Conservation (phyloP, 2,797 vertebrate genomes). For the Apodemus agrarius region DNA sequence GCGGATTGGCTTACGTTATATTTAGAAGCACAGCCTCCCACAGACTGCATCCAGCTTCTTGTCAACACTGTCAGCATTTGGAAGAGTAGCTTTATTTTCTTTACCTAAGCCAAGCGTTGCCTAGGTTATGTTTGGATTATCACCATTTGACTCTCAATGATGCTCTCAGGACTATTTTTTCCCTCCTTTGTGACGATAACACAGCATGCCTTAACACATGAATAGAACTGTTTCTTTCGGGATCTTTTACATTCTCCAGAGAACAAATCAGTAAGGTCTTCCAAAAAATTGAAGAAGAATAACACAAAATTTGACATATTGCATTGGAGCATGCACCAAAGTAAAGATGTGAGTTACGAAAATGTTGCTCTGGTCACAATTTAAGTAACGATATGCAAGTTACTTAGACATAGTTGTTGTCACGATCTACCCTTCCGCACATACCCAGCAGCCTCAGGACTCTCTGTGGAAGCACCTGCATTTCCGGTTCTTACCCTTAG, state of each 20-base stretch:
- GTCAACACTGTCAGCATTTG: slow-evolving; percentile 40
- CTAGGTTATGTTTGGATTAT: background rate
- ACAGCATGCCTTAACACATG: background rate
- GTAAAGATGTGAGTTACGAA: slow-evolving; percentile 7
- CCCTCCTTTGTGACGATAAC: background rate
- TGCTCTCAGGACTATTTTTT: background rate
- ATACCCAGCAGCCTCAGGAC: background rate
- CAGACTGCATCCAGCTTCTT: background rate
- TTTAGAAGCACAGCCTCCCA: slow-evolving; percentile 73
- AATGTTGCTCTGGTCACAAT: background rate
- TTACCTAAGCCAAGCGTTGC: background rate
- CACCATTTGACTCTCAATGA: slow-evolving; percentile 30
- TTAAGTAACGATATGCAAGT: background rate
- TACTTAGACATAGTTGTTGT: slow-evolving; percentile 25
- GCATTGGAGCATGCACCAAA: background rate
- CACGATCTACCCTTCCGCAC: background rate
- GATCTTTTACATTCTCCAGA: slow-evolving; percentile 50
- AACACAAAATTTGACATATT: background rate
- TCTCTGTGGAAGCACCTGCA: slow-evolving; percentile 51
- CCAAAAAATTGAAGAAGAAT: background rate
- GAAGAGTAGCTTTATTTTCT: slow-evolving; percentile 62
- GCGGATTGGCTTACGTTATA: slow-evolving; percentile 65
- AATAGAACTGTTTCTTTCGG: background rate
- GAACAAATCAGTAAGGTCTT: background rate
- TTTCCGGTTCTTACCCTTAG: slow-evolving; percentile 64